phyloP scores from a whole-genome alignment of 2,797 vertebrate species.

The Micromesistius poutassou region DNA sequence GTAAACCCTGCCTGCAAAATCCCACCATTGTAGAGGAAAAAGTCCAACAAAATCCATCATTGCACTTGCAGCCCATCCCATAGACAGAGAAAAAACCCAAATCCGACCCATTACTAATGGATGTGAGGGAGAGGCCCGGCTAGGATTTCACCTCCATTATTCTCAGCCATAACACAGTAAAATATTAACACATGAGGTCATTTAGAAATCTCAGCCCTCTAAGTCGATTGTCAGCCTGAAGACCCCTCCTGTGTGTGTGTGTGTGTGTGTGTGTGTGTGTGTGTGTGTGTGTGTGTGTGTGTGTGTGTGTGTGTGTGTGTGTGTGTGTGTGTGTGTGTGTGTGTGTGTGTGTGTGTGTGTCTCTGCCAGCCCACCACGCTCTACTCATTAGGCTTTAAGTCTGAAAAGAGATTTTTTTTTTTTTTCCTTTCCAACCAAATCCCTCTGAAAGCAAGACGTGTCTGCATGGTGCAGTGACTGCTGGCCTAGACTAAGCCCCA shows the following conservation, averaged over 20 bases:
- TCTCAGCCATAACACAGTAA: slow-evolving; percentile 24
- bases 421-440: slow-evolving; percentile 41
- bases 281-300: too few species aligned
- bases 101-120: not conserved
- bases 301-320: too few species aligned
- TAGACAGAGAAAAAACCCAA: not conserved
- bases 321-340: too few species aligned
- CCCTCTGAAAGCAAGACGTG: slow-evolving; percentile 41
- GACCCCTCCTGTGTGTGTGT: not conserved
- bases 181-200: slow-evolving; percentile 24
- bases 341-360: too few species aligned
- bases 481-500: slow-evolving; percentile 48
- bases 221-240: not conserved
- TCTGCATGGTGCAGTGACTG: not conserved
- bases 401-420: slow-evolving; percentile 33
- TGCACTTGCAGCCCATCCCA: not conserved
- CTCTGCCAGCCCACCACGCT: not conserved
- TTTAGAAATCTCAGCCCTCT: slow-evolving; percentile 17
- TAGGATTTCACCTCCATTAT: not conserved
- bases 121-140: not conserved
- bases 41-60: not conserved
- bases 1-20: not conserved
- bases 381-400: slow-evolving; percentile 7
- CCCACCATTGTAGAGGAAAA: not conserved
- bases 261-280: too few species aligned